phyloP scores from a whole-genome alignment of 2,113 vertebrate species.

The Blennius ocellaris region DNA sequence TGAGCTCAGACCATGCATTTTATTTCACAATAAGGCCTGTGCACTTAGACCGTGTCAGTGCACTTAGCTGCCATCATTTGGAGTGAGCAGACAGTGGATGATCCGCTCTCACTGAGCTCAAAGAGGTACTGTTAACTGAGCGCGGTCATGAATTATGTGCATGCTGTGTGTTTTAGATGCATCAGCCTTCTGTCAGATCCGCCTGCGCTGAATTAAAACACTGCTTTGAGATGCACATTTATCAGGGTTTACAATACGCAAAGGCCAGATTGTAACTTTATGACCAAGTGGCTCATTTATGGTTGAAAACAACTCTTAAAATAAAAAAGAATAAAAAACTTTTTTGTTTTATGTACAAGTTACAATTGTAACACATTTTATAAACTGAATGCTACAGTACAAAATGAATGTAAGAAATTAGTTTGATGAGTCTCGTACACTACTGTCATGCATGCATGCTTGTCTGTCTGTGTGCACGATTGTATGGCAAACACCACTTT shows the following conservation, averaged over 20 bases:
- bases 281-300: not conserved
- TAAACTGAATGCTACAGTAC: no score
- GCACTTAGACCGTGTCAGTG: slow-evolving; percentile 55
- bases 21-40: slow-evolving; percentile 50
- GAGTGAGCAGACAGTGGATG: slow-evolving; percentile 34
- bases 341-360: no score
- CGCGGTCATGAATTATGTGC: slow-evolving; percentile 21
- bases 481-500: no score
- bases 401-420: no score
- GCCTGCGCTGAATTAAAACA: slow-evolving; percentile 4
- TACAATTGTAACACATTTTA: no score
- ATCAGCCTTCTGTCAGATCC: slow-evolving; percentile 31
- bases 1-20: slow-evolving; percentile 59
- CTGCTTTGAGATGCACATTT: not conserved
- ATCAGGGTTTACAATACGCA: not conserved
- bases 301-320: no score
- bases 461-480: no score
- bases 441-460: no score
- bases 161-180: slow-evolving; percentile 4
- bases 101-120: slow-evolving; percentile 35
- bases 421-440: no score
- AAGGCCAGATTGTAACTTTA: not conserved
- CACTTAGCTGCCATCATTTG: slow-evolving; percentile 33
- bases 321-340: no score
- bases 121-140: slow-evolving; percentile 14